Evolutionary conservation across 1,140 invertebrate genomes (phyloP).

Genomic region (Monochamus saltuarius): DNA sequence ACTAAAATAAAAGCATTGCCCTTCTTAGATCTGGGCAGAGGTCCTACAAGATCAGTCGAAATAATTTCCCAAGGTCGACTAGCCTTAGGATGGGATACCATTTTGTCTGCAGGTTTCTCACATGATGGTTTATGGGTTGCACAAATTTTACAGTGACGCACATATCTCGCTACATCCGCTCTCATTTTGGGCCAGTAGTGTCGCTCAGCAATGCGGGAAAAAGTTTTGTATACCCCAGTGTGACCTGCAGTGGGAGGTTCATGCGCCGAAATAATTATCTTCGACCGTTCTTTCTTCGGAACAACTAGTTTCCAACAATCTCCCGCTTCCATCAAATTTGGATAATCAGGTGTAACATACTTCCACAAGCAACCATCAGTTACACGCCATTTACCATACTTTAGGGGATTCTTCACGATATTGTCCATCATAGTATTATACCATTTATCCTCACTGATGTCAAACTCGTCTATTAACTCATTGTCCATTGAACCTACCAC

Average conservation of each 20-base stretch:
- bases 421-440: background rate
- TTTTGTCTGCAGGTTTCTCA: slow-evolving; percentile 31
- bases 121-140: slow-evolving; percentile 34
- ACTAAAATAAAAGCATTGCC: slow-evolving; percentile 45
- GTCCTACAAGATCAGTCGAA: slow-evolving; percentile 9
- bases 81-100: slow-evolving; percentile 26
- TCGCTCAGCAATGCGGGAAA: background rate
- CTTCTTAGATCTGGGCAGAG: slow-evolving; percentile 33
- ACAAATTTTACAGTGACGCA: slow-evolving; percentile 38
- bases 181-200: slow-evolving; percentile 45
- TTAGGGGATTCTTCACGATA: background rate
- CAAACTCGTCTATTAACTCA: too few relatives aligned
- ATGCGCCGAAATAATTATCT: slow-evolving; percentile 18
- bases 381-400: background rate
- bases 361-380: slow-evolving; percentile 9
- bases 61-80: slow-evolving; percentile 9
- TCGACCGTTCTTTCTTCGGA: slow-evolving; percentile 12
- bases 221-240: slow-evolving; percentile 39
- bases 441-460: slow-evolving; percentile 15
- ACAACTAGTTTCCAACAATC: slow-evolving; percentile 27
- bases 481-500: slow-evolving; percentile 31
- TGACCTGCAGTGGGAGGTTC: slow-evolving; percentile 26
- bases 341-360: background rate
- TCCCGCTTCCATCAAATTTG: background rate
- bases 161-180: slow-evolving; percentile 31